These are phyloP conservation scores for Brassicogethes aeneus DNA, from an alignment of 2,888 invertebrate species.

Conservation along the genomic window DNA sequence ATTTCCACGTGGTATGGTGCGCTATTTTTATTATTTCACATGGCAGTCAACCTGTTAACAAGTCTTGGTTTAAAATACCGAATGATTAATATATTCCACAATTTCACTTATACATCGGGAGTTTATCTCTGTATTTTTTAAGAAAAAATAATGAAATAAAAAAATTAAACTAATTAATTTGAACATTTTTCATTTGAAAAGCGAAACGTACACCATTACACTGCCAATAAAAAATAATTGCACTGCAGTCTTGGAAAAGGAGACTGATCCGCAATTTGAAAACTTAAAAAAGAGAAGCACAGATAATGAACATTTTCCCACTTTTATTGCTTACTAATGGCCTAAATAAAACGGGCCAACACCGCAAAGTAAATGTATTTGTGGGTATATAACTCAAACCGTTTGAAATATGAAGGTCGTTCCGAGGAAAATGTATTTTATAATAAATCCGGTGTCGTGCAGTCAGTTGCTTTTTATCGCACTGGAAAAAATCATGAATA, in stretches of 20 bases:
- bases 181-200: too few species aligned
- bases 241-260: background rate
- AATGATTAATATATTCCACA: too few species aligned
- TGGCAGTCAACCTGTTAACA: too few species aligned
- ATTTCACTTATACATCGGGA: too few species aligned
- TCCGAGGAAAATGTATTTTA: background rate
- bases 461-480: background rate
- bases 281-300: background rate
- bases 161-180: too few species aligned
- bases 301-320: background rate
- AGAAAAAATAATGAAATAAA: too few species aligned
- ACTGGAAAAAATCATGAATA: too few species aligned
- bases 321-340: background rate
- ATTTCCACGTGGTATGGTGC: too few species aligned
- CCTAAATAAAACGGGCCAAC: background rate
- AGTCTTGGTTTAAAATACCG: too few species aligned
- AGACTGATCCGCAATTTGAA: background rate
- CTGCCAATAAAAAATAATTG: background rate
- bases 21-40: too few species aligned
- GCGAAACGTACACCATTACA: background rate
- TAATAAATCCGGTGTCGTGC: background rate
- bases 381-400: too few species aligned
- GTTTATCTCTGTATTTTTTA: too few species aligned
- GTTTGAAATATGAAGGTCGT: background rate
- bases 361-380: background rate